These are phyloP conservation scores for Cryptus armator DNA, from an alignment of 2,888 invertebrate genomes.

Conservation along the genomic window DNA sequence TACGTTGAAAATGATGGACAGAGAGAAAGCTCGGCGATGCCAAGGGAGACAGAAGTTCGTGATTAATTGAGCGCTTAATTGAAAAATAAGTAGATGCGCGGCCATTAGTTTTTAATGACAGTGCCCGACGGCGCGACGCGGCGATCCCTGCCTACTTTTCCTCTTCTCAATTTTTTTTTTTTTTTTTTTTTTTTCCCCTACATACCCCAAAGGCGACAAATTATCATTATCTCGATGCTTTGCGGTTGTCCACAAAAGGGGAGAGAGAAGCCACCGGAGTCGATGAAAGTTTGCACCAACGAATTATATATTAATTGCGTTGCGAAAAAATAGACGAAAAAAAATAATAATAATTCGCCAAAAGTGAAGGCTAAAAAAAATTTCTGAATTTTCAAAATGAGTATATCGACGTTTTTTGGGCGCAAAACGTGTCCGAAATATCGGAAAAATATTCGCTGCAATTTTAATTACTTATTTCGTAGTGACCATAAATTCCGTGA, in stretches of 20 bases:
- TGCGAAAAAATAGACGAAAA: not conserved
- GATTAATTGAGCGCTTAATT: conserved; percentile 76
- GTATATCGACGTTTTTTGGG: too few species aligned
- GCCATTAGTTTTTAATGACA: conserved; percentile 69
- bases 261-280: conserved; percentile 24
- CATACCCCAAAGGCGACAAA: conserved; percentile 26
- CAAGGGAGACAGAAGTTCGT: conserved; percentile 60
- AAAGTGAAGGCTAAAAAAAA: too few species aligned
- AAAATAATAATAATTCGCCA: not conserved
- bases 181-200: conserved; percentile 35
- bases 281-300: not conserved
- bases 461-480: too few species aligned
- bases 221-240: conserved; percentile 59
- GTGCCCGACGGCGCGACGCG: conserved; percentile 58
- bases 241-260: conserved; percentile 47
- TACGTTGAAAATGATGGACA: conserved; percentile 38
- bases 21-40: conserved; percentile 23
- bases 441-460: too few species aligned
- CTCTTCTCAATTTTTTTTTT: conserved; percentile 44
- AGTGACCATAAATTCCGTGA: too few species aligned
- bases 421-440: too few species aligned
- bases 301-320: conserved; percentile 13
- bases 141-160: conserved; percentile 9
- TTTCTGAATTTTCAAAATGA: too few species aligned
- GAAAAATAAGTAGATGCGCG: conserved; percentile 75